Conservation (phyloP, 1,140 invertebrate species). For the Rhopalosiphum maidis region DNA sequence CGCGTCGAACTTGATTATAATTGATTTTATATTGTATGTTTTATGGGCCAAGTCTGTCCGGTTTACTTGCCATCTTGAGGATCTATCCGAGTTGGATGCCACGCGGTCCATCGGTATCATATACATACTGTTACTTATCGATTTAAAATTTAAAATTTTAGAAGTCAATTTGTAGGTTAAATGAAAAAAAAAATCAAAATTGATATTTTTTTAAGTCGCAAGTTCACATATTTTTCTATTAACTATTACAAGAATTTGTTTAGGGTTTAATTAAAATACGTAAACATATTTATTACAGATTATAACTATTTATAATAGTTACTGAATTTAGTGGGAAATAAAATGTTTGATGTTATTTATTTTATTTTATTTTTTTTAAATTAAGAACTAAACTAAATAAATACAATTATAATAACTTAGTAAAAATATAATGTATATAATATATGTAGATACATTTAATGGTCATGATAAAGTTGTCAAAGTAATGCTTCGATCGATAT, state of each 20-base stretch:
- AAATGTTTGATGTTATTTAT: background rate
- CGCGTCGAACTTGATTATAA: background rate
- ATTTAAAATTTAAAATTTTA: background rate
- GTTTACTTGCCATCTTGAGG: background rate
- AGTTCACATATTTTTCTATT: slow-evolving; percentile 6
- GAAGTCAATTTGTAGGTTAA: background rate
- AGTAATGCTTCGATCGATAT: background rate
- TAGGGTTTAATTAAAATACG: background rate
- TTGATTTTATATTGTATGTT: background rate
- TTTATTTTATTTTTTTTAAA: background rate
- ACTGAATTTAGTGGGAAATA: background rate
- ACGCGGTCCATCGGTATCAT: background rate
- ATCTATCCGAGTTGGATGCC: background rate
- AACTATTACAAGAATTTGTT: background rate
- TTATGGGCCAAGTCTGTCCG: background rate
- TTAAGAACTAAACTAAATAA: background rate
- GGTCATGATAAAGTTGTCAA: background rate
- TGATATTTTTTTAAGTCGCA: background rate
- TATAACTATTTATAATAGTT: background rate
- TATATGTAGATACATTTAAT: background rate
- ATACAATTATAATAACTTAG: background rate
- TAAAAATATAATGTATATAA: background rate
- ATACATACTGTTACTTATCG: background rate
- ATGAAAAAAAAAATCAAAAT: background rate
- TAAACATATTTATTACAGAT: background rate